Percentiles rank a stretch among this genome's conserved stretches.
Conservation (phyloP, 1,140 invertebrate genomes). For the Lordiphosa collinella region DNA sequence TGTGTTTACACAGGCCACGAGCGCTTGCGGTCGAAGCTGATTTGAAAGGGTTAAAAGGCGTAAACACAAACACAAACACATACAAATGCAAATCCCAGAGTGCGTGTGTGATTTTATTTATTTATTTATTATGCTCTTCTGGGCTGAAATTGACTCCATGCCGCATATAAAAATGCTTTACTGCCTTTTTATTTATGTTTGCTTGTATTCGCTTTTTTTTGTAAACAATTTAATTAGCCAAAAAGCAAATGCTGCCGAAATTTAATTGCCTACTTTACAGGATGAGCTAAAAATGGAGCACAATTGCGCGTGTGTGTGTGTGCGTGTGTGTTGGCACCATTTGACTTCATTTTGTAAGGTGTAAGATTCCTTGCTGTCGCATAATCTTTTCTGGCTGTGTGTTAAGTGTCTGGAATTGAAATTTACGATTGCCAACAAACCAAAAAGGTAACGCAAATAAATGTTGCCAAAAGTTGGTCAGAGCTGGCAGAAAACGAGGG, state of each 20-base stretch:
- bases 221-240: slow-evolving; percentile 73
- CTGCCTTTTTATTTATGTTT: slow-evolving; percentile 23
- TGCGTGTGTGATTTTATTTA: slow-evolving; percentile 55
- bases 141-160: slow-evolving; percentile 44
- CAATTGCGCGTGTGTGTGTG: slow-evolving; percentile 9
- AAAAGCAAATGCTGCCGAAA: slow-evolving; percentile 48
- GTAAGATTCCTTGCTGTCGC: slow-evolving; percentile 55
- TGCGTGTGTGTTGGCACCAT: slow-evolving; percentile 27
- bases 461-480: slow-evolving; percentile 46
- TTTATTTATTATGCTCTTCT: slow-evolving; percentile 51
- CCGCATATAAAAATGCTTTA: slow-evolving; percentile 40
- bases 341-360: slow-evolving; percentile 57
- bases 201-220: slow-evolving; percentile 25
- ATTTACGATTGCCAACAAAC: slow-evolving; percentile 58
- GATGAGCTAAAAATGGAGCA: not conserved
- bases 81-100: slow-evolving; percentile 1
- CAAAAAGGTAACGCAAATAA: slow-evolving; percentile 61
- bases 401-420: slow-evolving; percentile 70
- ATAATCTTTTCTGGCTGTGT: slow-evolving; percentile 48
- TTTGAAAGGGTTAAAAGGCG: slow-evolving; percentile 74
- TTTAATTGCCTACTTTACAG: slow-evolving; percentile 24
- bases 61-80: slow-evolving; percentile 43
- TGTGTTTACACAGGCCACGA: slow-evolving; percentile 74
- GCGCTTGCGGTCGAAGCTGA: slow-evolving; percentile 68
- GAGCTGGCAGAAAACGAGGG: not conserved